These are phyloP conservation scores for Pelodiscus sinensis DNA, from an alignment of 2,113 vertebrate species.

Conservation along the genomic window DNA sequence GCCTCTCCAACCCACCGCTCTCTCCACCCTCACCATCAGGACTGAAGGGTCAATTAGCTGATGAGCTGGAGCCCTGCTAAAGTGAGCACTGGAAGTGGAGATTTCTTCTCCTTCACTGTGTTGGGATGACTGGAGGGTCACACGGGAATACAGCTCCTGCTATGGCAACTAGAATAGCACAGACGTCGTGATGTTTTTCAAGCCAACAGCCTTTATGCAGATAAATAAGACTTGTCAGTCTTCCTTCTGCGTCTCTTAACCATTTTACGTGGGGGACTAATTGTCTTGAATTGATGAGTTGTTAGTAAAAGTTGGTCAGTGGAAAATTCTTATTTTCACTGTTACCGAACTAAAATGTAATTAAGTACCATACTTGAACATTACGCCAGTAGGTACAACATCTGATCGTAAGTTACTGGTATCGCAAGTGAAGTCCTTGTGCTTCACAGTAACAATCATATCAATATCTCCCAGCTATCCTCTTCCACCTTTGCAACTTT, in stretches of 20 bases:
- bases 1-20: too few species aligned
- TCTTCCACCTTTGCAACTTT: neutral
- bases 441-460: too few species aligned
- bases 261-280: neutral
- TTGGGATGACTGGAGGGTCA: neutral
- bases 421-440: neutral
- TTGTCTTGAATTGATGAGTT: neutral
- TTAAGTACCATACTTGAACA: neutral
- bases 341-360: neutral
- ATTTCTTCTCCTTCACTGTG: neutral
- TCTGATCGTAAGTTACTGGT: neutral
- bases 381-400: neutral
- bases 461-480: neutral
- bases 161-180: neutral
- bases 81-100: neutral
- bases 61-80: neutral
- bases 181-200: neutral
- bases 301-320: neutral
- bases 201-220: neutral
- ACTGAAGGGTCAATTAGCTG: neutral
- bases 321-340: neutral
- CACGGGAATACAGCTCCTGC: neutral
- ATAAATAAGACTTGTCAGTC: accelerated
- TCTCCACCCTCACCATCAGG: too few species aligned
- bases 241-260: neutral